phyloP scores from a whole-genome alignment of 2,888 invertebrate species.

The Amphipyra berbera region DNA sequence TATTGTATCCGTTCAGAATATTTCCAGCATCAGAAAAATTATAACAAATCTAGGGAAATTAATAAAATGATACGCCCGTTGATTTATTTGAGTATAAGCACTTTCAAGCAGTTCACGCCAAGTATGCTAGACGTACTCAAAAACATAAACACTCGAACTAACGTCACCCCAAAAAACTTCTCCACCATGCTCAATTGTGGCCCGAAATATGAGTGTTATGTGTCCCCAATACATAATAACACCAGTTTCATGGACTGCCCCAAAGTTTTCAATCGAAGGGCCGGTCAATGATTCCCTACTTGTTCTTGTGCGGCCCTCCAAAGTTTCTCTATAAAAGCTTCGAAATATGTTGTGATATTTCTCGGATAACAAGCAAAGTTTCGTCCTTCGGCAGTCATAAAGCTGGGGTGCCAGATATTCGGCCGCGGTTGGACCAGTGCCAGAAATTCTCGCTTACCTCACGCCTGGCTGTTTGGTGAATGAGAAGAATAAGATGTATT shows the following conservation, averaged over 20 bases:
- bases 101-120: no score
- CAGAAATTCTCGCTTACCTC: slow-evolving; percentile 60
- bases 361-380: slow-evolving; percentile 86
- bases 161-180: slow-evolving; percentile 14
- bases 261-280: slow-evolving; percentile 55
- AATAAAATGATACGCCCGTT: neutral
- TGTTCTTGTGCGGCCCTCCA: slow-evolving; percentile 70
- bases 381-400: slow-evolving; percentile 72
- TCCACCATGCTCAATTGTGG: slow-evolving; percentile 31
- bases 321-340: slow-evolving; percentile 83
- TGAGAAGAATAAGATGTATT: slow-evolving; percentile 53
- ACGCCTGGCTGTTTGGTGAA: slow-evolving; percentile 51
- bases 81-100: no score
- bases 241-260: slow-evolving; percentile 41
- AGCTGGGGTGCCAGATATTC: slow-evolving; percentile 67
- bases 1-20: neutral
- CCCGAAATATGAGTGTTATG: slow-evolving; percentile 45
- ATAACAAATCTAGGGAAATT: neutral
- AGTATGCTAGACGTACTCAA: neutral
- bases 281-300: slow-evolving; percentile 62
- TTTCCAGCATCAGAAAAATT: neutral
- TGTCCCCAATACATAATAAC: slow-evolving; percentile 46
- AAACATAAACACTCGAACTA: slow-evolving; percentile 18
- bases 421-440: slow-evolving; percentile 66
- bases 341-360: slow-evolving; percentile 85